phyloP scores from a whole-genome alignment of 2,888 invertebrate genomes.

The Tiliacea citrago region DNA sequence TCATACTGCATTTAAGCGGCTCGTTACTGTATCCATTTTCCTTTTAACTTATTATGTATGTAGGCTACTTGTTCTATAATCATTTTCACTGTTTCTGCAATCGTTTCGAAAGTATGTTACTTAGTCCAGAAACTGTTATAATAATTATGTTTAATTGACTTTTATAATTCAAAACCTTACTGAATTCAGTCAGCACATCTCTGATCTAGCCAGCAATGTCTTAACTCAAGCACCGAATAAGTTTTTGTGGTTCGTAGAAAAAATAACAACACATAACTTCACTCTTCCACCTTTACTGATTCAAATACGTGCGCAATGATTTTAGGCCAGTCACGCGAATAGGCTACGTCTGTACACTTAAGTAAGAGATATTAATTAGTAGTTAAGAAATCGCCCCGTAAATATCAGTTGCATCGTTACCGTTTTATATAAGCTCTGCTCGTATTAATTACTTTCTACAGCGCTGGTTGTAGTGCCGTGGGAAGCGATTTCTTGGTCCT shows the following conservation, averaged over 20 bases:
- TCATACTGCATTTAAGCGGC: slow-evolving; percentile 44
- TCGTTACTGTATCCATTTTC: slow-evolving; percentile 39
- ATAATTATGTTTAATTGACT: not conserved
- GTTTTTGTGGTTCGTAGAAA: slow-evolving; percentile 2
- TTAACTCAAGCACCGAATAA: not conserved
- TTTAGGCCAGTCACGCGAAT: slow-evolving; percentile 47
- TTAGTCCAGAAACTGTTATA: not conserved
- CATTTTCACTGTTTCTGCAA: slow-evolving; percentile 9
- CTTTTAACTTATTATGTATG: slow-evolving; percentile 31
- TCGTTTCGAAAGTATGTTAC: not conserved
- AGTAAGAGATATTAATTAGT: slow-evolving; percentile 41
- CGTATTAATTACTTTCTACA: slow-evolving; percentile 51
- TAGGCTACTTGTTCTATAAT: slow-evolving; percentile 9
- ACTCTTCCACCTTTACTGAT: slow-evolving; percentile 19
- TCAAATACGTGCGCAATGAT: slow-evolving; percentile 31
- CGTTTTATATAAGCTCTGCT: slow-evolving; percentile 50
- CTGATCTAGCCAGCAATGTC: not conserved
- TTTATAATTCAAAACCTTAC: not conserved
- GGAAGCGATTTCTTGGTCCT: slow-evolving; percentile 30
- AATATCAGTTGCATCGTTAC: slow-evolving; percentile 54
- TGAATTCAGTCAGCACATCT: not conserved
- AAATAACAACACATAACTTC: not conserved
- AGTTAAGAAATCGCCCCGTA: slow-evolving; percentile 50
- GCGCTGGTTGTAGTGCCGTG: slow-evolving; percentile 26
- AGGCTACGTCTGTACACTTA: slow-evolving; percentile 25